A percentile compares a stretch with the other conserved stretches of the same genome.
These are phyloP conservation scores for Megaleporinus macrocephalus DNA, from an alignment of 2,113 vertebrate genomes.

Conservation along the genomic window DNA sequence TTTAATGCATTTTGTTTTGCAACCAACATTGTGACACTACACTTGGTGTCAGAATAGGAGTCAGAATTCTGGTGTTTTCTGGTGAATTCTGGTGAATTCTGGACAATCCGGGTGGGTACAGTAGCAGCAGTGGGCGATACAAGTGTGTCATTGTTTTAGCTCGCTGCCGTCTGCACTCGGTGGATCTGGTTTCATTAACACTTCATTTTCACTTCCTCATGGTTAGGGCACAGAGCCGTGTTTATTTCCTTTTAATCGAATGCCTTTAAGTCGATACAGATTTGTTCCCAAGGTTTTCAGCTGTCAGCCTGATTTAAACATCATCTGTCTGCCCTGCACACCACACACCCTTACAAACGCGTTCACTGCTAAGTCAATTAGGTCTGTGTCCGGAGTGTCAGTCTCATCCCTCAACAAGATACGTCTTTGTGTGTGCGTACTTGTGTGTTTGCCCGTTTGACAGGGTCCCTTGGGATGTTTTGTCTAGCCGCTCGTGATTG, in stretches of 20 bases:
- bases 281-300: constrained; percentile 17
- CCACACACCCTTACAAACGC: neutral
- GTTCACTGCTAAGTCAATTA: neutral
- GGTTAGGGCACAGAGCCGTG: neutral
- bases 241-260: constrained; percentile 3
- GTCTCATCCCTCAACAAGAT: neutral
- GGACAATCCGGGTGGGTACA: neutral
- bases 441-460: constrained; percentile 12
- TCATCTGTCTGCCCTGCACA: constrained; percentile 7
- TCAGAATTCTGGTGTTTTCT: no score
- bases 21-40: no score
- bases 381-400: neutral
- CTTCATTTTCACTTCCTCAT: constrained; percentile 20
- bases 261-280: constrained; percentile 31
- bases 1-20: no score
- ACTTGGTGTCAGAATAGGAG: no score
- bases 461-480: constrained; percentile 10
- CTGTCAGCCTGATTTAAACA: neutral
- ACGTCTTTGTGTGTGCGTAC: neutral
- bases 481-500: constrained; percentile 51
- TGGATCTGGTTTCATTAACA: constrained; percentile 35
- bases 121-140: neutral
- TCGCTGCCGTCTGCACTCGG: neutral
- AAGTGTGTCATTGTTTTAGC: neutral
- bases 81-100: neutral